phyloP scores from a whole-genome alignment of 1,140 invertebrate genomes.

The Drosophila pandora region DNA sequence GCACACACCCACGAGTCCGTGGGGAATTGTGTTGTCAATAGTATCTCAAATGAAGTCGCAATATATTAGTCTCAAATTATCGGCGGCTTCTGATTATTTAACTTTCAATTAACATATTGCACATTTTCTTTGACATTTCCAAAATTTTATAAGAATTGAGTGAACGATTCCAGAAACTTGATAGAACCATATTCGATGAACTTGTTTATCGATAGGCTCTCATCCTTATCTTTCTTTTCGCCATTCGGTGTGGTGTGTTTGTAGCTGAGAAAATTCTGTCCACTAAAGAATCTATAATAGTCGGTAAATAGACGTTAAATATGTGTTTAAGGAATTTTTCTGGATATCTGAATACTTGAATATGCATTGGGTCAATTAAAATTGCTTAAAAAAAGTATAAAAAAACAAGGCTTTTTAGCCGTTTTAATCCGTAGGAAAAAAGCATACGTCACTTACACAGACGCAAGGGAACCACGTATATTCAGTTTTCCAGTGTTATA shows the following conservation, averaged over 20 bases:
- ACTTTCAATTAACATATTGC: too few species aligned
- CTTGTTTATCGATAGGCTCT: constrained; percentile 29
- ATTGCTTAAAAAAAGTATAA: constrained; percentile 9
- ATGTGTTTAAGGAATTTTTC: constrained; percentile 33
- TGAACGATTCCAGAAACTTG: background rate
- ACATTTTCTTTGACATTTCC: too few species aligned
- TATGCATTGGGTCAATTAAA: background rate
- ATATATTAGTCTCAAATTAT: constrained; percentile 12
- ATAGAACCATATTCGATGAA: background rate
- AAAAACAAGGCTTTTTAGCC: constrained; percentile 50
- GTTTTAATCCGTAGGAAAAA: constrained; percentile 60
- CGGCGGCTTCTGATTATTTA: background rate
- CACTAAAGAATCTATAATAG: constrained; percentile 54
- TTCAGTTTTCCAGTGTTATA: constrained; percentile 5
- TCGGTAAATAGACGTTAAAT: constrained; percentile 65
- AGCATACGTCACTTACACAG: constrained; percentile 75
- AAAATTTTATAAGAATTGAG: background rate
- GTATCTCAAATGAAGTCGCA: constrained; percentile 9
- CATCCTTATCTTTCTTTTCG: constrained; percentile 57
- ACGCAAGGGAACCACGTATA: constrained; percentile 46
- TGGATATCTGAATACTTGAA: constrained; percentile 1
- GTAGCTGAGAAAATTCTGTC: constrained; percentile 69
- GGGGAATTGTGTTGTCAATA: constrained; percentile 35
- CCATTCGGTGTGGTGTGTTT: constrained; percentile 65
- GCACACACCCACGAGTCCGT: constrained; percentile 33